Conservation (phyloP, 1,140 invertebrate species). For the Camponotus pennsylvanicus region DNA sequence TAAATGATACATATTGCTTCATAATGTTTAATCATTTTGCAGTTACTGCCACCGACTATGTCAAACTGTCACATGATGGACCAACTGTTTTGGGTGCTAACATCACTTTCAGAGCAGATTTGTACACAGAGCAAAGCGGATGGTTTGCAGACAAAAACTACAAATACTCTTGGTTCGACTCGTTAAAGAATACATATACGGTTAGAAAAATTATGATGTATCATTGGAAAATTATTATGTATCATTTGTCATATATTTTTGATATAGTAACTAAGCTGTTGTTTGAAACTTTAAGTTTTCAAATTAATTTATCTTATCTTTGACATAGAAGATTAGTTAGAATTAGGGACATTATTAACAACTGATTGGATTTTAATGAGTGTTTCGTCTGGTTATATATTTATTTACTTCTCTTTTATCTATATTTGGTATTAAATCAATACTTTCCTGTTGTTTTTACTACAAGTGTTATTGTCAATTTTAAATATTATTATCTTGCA, state of each 20-base stretch:
- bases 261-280: background rate
- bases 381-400: background rate
- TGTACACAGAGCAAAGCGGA: constrained; percentile 82
- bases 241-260: background rate
- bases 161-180: constrained; percentile 87
- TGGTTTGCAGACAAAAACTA: constrained; percentile 79
- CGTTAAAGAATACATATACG: constrained; percentile 84
- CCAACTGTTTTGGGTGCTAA: constrained; percentile 89
- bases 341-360: background rate
- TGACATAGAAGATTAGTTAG: background rate
- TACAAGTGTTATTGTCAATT: constrained; percentile 23
- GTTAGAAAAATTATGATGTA: constrained; percentile 79
- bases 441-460: background rate
- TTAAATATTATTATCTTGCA: constrained; percentile 35
- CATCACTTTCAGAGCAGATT: constrained; percentile 88
- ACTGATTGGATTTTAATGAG: background rate
- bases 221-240: background rate
- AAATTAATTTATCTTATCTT: background rate
- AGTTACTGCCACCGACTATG: constrained; percentile 74
- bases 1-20: too few species aligned
- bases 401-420: background rate
- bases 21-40: constrained; percentile 59
- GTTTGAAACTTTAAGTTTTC: background rate
- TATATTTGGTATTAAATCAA: background rate
- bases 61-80: constrained; percentile 87